Evolutionary conservation across 2,113 vertebrate genomes (phyloP).

Genomic region (Bufo bufo): DNA sequence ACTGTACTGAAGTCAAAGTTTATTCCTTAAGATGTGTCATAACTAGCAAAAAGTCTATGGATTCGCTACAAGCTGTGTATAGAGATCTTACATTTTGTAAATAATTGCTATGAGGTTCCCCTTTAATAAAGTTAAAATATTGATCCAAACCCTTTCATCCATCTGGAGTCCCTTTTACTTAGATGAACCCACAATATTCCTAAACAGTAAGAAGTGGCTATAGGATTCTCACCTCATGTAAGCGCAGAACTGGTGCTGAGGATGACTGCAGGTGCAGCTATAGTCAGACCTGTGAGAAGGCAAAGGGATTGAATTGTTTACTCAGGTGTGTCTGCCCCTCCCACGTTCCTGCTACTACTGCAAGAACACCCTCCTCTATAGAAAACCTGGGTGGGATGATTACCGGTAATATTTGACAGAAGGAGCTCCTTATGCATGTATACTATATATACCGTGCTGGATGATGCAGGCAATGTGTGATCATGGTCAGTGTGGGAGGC

Average conservation of each 20-base stretch:
- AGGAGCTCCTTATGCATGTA: neutral
- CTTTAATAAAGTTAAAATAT: neutral
- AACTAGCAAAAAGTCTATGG: no score
- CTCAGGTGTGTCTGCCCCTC: slow-evolving; percentile 50
- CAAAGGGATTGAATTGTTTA: neutral
- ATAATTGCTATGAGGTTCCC: neutral
- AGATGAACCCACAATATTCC: neutral
- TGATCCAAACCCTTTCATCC: neutral
- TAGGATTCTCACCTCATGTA: slow-evolving; percentile 32
- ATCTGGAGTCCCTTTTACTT: neutral
- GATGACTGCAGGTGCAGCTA: slow-evolving; percentile 20
- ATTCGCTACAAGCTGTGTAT: neutral
- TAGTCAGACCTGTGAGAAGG: neutral
- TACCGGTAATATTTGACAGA: slow-evolving; percentile 13
- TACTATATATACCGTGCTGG: neutral
- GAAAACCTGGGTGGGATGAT: slow-evolving; percentile 16
- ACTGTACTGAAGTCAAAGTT: no score
- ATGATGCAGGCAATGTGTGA: neutral
- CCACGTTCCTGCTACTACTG: slow-evolving; percentile 6
- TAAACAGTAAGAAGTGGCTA: neutral
- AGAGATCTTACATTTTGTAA: neutral
- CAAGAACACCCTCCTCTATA: slow-evolving; percentile 29
- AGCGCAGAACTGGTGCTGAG: slow-evolving; percentile 29
- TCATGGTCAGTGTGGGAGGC: neutral
- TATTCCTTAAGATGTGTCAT: no score